Conservation (phyloP, 2,797 vertebrate genomes). For the Anableps anableps region DNA sequence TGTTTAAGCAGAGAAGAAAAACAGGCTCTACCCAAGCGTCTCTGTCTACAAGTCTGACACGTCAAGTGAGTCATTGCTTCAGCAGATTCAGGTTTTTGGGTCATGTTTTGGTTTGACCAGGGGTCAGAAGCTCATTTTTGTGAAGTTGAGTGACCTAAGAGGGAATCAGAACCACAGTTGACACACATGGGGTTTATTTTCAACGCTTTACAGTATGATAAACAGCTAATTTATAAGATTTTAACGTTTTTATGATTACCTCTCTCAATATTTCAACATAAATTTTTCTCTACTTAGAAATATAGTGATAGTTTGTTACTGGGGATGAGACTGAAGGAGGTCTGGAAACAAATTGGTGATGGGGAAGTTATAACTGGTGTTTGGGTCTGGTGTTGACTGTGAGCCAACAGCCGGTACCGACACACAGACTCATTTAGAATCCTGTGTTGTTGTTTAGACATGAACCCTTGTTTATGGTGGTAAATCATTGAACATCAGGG, state of each 20-base stretch:
- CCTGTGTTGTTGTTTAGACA: not conserved
- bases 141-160: not conserved
- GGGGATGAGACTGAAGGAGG: not conserved
- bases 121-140: not conserved
- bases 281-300: no score
- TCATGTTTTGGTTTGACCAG: not conserved
- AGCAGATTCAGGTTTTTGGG: not conserved
- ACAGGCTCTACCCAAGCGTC: constrained; percentile 71
- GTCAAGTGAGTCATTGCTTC: constrained; percentile 64
- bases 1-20: constrained; percentile 48
- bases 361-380: no score
- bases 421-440: not conserved
- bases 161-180: not conserved
- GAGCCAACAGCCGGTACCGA: constrained; percentile 10
- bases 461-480: not conserved
- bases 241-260: not conserved
- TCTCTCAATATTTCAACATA: no score
- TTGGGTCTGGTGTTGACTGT: constrained; percentile 19
- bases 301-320: not conserved
- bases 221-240: not conserved
- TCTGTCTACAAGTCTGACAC: constrained; percentile 62
- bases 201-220: not conserved
- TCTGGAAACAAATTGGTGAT: no score
- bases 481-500: not conserved
- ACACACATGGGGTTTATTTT: not conserved